phyloP scores from a whole-genome alignment of 2,113 vertebrate genomes.

The Alectura lathami region DNA sequence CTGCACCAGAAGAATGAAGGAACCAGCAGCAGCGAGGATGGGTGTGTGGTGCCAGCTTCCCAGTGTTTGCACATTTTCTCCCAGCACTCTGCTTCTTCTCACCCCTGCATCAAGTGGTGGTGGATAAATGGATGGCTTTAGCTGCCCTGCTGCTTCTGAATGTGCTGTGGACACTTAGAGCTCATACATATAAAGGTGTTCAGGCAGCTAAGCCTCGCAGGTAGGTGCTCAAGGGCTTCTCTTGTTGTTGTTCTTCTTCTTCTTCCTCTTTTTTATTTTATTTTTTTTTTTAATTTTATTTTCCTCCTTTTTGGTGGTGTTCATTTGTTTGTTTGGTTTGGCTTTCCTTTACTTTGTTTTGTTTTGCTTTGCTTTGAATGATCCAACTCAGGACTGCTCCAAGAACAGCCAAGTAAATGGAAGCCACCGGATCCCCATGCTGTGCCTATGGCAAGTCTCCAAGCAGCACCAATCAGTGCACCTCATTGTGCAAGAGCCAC shows the following conservation, averaged over 20 bases:
- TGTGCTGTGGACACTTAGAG: rapidly evolving
- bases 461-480: not conserved
- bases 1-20: not conserved
- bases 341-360: not conserved
- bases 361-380: not conserved
- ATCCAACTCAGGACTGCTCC: not conserved
- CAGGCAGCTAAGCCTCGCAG: rapidly evolving
- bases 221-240: no score
- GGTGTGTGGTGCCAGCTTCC: not conserved
- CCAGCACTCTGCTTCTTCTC: rapidly evolving
- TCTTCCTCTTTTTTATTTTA: not conserved
- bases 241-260: no score
- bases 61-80: rapidly evolving
- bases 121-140: rapidly evolving
- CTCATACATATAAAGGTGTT: rapidly evolving
- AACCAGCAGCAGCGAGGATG: rapidly evolving
- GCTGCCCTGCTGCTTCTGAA: not conserved
- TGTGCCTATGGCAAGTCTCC: not conserved
- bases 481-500: rapidly evolving
- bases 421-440: not conserved
- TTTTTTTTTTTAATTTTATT: not conserved
- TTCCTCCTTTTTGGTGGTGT: not conserved
- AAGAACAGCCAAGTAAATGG: not conserved
- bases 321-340: not conserved
- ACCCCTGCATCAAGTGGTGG: rapidly evolving